phyloP scores from a whole-genome alignment of 2,888 invertebrate species.

The Tetranychus piercei region DNA sequence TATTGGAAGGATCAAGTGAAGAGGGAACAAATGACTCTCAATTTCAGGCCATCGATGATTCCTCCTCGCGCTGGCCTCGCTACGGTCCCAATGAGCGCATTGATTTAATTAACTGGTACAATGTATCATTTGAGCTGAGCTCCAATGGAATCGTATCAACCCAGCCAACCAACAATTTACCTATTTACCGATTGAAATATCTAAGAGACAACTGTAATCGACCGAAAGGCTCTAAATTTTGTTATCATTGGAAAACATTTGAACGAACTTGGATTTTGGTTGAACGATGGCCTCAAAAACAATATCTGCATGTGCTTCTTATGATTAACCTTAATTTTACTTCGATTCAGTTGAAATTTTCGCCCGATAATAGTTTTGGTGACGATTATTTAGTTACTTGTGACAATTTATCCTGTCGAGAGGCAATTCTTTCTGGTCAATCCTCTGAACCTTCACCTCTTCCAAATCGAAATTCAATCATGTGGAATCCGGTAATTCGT shows the following conservation, averaged over 20 bases:
- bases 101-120: not conserved
- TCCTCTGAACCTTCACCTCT: not conserved
- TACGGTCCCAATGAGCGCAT: not conserved
- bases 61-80: not conserved
- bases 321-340: not conserved
- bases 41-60: not conserved
- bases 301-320: not conserved
- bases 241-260: conserved; percentile 8
- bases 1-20: not conserved
- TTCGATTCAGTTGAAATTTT: conserved; percentile 3
- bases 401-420: not conserved
- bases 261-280: not conserved
- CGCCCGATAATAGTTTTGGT: not conserved
- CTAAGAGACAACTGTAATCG: not conserved
- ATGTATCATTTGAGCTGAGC: not conserved
- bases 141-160: not conserved
- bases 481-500: not conserved
- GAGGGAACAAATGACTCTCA: not conserved
- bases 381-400: conserved; percentile 1
- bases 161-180: not conserved
- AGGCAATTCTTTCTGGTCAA: not conserved
- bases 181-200: not conserved
- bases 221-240: not conserved
- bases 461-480: not conserved
- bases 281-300: not conserved